Evolutionary conservation across 1,140 invertebrate species (phyloP), one percentile per base, ranked within the genome.

Genomic region (Bombus pascuorum): DNA sequence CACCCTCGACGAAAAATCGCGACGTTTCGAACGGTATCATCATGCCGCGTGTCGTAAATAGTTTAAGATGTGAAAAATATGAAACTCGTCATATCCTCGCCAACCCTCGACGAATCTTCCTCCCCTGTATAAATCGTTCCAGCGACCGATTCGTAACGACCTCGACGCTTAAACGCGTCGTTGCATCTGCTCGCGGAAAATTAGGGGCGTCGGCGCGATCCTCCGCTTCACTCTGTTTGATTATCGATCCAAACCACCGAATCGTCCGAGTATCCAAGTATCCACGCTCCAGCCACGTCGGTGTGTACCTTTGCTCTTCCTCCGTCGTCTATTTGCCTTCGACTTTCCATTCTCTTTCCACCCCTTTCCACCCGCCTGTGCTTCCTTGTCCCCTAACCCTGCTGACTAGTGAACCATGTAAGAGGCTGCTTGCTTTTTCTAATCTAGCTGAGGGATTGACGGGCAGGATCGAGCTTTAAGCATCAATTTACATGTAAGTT

Each of bases 401-500:
- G 62, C n/a, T 32, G 86, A 74, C 89, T 71, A 90, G 89, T 87
- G 81, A 91, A 87, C 87, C 91, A 83, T 85, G 91, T 89, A 92
- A 92, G 87, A 90, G 89, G 74, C 86, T 89, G 80, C 86, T 86
- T 88, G 87, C 90, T 92, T 92, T 87, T 92, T 91, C 91, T 92
- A 92, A 92, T 92, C 91, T 92, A 81, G 84, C 81, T 72, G 42
- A 81, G 72, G 79, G 83, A 88, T 87, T 86, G 88, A 83, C 89
- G 77, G 78, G 76, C 73, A 75, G 82, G 87, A 90, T 89, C 89
- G 81, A 81, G 82, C 88, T 92, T 91, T 93, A 93, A 93, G 89
- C 91, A 92, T 90, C 92, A 93, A 92, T 93, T 93, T 93, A 91
- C 92, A 93, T 93, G 92, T 92, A 91, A 90, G 88, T 86, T 86